These are phyloP conservation scores for Microtus montanus DNA, from an alignment of 2,113 vertebrate genomes.

Conservation along the genomic window DNA sequence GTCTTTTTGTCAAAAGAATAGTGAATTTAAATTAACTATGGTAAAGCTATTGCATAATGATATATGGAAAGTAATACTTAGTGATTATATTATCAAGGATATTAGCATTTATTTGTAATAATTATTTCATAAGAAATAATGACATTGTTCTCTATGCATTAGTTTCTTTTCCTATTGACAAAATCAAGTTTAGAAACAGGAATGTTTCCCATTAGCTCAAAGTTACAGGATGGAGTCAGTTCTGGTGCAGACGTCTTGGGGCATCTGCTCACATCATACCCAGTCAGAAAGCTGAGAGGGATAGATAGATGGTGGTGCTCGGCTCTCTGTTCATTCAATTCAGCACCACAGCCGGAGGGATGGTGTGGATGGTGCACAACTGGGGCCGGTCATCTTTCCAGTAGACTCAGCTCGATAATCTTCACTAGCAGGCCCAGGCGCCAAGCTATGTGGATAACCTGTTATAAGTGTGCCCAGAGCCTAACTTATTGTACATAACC, in stretches of 20 bases:
- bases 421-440: background rate
- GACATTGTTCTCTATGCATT: background rate
- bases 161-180: background rate
- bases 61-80: background rate
- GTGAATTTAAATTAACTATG: background rate
- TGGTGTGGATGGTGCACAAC: background rate
- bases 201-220: background rate
- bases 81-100: background rate
- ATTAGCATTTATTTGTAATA: background rate
- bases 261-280: background rate
- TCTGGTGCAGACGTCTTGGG: background rate
- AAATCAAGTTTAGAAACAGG: background rate
- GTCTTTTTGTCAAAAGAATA: slow-evolving; percentile 9
- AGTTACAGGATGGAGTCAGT: background rate
- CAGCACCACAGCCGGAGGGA: background rate
- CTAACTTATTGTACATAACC: too few species aligned
- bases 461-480: too few species aligned
- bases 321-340: background rate
- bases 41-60: background rate
- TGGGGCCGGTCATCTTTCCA: background rate
- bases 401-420: background rate
- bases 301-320: background rate
- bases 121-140: background rate
- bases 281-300: background rate
- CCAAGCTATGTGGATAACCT: background rate